Evolutionary conservation across 2,113 vertebrate species (phyloP).

Genomic region (Ammodytes dubius): DNA sequence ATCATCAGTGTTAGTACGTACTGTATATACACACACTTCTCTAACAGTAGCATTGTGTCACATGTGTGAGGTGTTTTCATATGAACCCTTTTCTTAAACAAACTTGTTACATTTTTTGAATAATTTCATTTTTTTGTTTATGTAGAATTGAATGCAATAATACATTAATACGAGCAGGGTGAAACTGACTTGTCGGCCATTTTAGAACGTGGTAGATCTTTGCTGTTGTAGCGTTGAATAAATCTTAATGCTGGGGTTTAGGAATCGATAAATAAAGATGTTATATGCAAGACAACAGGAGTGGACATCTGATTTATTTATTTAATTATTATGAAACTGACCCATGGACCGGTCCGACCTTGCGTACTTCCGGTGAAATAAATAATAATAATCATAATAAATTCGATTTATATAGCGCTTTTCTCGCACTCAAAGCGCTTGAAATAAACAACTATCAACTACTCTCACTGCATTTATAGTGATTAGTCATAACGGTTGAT

Average conservation of each 20-base stretch:
- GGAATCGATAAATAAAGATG: slow-evolving; percentile 77
- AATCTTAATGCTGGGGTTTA: slow-evolving; percentile 76
- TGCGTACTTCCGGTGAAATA: no score
- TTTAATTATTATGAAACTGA: no score
- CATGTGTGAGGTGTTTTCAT: slow-evolving; percentile 40
- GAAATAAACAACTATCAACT: no score
- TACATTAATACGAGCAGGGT: slow-evolving; percentile 55
- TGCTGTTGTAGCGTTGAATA: slow-evolving; percentile 71
- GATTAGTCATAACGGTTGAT: no score
- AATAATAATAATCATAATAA: no score
- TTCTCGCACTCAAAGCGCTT: no score
- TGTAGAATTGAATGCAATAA: slow-evolving; percentile 68
- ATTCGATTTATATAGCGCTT: no score
- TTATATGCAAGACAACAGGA: slow-evolving; percentile 71
- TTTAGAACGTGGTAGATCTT: slow-evolving; percentile 51
- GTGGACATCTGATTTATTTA: neutral
- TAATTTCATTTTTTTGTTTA: slow-evolving; percentile 18
- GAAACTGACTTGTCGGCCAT: slow-evolving; percentile 43
- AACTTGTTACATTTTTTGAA: slow-evolving; percentile 12
- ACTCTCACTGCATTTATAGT: no score
- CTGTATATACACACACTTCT: neutral
- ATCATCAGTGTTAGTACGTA: slow-evolving; percentile 20
- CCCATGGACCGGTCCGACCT: no score
- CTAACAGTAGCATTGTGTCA: slow-evolving; percentile 50
- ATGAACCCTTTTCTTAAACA: slow-evolving; percentile 37